phyloP scores from a whole-genome alignment of 2,113 vertebrate species.

The Speoplatyrhinus poulsoni region DNA sequence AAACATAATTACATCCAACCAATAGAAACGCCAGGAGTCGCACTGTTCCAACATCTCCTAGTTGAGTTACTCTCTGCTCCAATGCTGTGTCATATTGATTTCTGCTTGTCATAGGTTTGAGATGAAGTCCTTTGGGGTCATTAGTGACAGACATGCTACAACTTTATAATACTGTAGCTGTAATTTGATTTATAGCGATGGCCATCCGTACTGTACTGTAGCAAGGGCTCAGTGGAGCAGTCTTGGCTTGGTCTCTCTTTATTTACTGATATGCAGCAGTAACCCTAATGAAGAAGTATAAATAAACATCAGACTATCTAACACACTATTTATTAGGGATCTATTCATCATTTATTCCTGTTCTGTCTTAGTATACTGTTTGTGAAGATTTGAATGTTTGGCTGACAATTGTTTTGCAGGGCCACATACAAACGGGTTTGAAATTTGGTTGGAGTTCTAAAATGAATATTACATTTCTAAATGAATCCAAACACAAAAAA shows the following conservation, averaged over 20 bases:
- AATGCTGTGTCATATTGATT: conserved; percentile 84
- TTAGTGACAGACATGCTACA: conserved; percentile 54
- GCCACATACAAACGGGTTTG: too few species aligned
- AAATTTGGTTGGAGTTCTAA: too few species aligned
- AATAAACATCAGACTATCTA: too few species aligned
- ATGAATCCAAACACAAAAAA: too few species aligned
- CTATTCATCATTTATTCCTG: too few species aligned
- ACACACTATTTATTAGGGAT: too few species aligned
- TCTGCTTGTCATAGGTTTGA: conserved; percentile 78
- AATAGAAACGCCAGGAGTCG: conserved; percentile 18
- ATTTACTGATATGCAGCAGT: conserved; percentile 2
- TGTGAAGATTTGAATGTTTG: too few species aligned
- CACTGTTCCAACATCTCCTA: conserved; percentile 24
- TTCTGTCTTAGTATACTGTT: too few species aligned
- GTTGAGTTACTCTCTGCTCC: conserved; percentile 83
- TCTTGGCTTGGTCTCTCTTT: conserved; percentile 13
- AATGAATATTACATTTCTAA: too few species aligned
- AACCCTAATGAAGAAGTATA: too few species aligned
- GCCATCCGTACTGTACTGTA: conserved; percentile 42
- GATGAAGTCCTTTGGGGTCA: conserved; percentile 70
- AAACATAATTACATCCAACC: conserved; percentile 80
- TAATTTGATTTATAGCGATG: conserved; percentile 68
- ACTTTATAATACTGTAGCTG: conserved; percentile 68
- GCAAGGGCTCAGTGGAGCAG: neutral
- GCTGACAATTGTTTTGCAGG: too few species aligned